Evolutionary conservation across 2,888 invertebrate genomes (phyloP).

Genomic region (Drosophila neonasuta): DNA sequence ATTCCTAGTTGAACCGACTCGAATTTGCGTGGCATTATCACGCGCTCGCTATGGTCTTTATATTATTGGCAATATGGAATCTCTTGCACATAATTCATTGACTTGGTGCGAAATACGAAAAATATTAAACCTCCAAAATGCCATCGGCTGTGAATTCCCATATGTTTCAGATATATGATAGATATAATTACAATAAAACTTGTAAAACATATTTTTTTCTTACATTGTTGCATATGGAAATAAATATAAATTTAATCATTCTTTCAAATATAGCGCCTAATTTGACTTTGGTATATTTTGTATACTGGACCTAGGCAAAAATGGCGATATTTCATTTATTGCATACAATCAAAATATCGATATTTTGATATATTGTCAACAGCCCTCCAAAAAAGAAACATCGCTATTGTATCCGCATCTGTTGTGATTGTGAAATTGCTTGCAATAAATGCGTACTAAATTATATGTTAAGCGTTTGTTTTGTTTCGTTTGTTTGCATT

Average conservation of each 20-base stretch:
- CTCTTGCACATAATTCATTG: constrained; percentile 83
- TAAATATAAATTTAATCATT: background rate
- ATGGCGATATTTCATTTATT: no score
- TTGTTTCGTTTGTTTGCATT: background rate
- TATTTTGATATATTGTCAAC: no score
- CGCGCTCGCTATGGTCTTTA: constrained; percentile 87
- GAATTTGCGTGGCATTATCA: constrained; percentile 90
- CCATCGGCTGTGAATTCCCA: constrained; percentile 82
- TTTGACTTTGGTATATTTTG: no score
- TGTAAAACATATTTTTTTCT: no score
- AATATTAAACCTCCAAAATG: constrained; percentile 82
- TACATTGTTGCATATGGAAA: background rate
- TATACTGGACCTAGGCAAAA: no score
- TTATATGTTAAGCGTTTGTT: background rate
- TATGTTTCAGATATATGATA: background rate
- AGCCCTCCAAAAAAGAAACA: background rate
- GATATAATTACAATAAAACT: constrained; percentile 2
- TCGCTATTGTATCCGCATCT: background rate
- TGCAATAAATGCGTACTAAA: background rate
- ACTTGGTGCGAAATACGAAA: constrained; percentile 84
- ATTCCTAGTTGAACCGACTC: constrained; percentile 86
- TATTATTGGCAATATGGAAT: constrained; percentile 88
- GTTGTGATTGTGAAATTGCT: background rate
- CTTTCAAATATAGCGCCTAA: background rate
- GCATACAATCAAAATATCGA: no score